Conservation (phyloP, 2,113 vertebrate genomes). For the Columba janthina region DNA sequence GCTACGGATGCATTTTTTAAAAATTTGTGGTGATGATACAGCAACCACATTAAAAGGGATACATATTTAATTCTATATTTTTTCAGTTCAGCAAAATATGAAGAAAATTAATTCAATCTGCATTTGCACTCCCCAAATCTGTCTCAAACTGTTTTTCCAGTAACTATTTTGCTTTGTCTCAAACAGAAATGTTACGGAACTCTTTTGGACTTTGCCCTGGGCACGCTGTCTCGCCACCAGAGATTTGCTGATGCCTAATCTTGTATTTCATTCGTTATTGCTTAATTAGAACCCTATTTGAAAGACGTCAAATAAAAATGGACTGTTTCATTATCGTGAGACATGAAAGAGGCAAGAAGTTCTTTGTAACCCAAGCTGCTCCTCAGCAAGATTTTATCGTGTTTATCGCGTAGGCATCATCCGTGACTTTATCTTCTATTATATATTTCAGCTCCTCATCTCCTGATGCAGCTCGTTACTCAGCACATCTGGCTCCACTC, state of each 20-base stretch:
- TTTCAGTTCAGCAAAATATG: not conserved
- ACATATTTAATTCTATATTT: not conserved
- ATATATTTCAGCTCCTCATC: not conserved
- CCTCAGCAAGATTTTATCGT: conserved; percentile 39
- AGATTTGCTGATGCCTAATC: not conserved
- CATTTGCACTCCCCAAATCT: not conserved
- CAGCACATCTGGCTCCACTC: conserved; percentile 21
- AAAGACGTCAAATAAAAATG: conserved; percentile 21
- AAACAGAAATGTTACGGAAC: not conserved
- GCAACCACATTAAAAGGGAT: conserved; percentile 25
- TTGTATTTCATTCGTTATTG: not conserved
- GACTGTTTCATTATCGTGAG: not conserved
- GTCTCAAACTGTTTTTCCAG: not conserved
- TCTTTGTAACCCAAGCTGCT: conserved; percentile 17
- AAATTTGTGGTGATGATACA: not conserved
- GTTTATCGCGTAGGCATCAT: not conserved
- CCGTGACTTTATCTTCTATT: not conserved
- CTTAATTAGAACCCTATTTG: conserved; percentile 38
- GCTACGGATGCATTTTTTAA: not conserved
- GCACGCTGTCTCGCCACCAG: not conserved
- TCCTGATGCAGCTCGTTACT: not conserved
- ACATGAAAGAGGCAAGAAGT: conserved; percentile 32
- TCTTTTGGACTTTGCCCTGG: not conserved
- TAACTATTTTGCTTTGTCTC: not conserved
- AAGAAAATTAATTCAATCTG: conserved; percentile 1